phyloP scores from a whole-genome alignment of 2,797 vertebrate species.

The Loriculus beryllinus region DNA sequence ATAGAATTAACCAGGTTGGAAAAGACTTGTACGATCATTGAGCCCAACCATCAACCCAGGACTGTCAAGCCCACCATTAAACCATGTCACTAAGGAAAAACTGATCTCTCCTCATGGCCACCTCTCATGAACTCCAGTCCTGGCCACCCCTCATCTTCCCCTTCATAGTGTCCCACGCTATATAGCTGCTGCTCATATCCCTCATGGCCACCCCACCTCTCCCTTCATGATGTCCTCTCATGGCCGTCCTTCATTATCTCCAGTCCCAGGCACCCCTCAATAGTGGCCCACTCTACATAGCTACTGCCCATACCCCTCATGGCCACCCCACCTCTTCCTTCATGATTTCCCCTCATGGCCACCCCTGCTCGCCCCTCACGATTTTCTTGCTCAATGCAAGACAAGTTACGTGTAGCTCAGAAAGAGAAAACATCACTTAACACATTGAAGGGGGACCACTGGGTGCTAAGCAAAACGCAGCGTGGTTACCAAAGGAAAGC shows the following conservation, averaged over 20 bases:
- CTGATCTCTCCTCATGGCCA: background rate
- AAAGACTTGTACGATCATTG: background rate
- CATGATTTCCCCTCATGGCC: background rate
- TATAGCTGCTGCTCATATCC: too few species aligned
- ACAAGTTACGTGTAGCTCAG: accelerated
- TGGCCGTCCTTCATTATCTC: too few species aligned
- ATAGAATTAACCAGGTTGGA: background rate
- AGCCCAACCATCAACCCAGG: background rate
- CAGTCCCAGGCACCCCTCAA: too few species aligned
- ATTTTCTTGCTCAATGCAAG: background rate
- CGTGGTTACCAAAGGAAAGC: background rate
- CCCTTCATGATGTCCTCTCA: background rate
- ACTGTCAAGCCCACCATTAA: background rate
- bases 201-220: too few species aligned
- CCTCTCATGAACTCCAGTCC: too few species aligned
- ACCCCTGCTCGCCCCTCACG: background rate
- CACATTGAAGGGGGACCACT: accelerated
- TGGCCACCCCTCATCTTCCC: too few species aligned
- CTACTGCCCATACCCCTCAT: too few species aligned
- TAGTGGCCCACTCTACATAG: too few species aligned
- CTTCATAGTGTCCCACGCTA: too few species aligned
- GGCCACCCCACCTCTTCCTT: too few species aligned
- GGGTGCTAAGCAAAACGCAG: accelerated
- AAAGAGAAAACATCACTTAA: background rate
- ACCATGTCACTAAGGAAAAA: background rate